These are phyloP conservation scores for Stichopus horrens DNA, from an alignment of 53 echinoderm and acorn worm genomes.

Conservation along the genomic window DNA sequence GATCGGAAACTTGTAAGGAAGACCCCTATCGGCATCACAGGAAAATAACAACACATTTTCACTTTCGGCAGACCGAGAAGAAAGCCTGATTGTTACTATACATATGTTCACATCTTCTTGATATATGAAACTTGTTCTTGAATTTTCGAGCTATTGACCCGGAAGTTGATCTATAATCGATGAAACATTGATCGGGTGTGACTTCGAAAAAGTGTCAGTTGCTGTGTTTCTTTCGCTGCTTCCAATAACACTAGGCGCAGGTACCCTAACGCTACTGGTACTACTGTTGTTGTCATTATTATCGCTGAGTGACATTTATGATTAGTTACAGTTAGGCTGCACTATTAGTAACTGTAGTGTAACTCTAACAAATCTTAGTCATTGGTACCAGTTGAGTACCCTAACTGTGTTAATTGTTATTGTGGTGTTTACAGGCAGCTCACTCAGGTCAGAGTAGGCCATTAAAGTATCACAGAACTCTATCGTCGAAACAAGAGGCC, in stretches of 20 bases:
- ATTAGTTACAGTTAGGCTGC: not conserved
- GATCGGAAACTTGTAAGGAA: not conserved
- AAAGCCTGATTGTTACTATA: not conserved
- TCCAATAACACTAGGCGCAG: conserved; percentile 34
- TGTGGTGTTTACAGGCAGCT: no score
- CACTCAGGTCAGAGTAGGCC: no score
- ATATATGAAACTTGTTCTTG: not conserved
- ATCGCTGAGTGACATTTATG: not conserved
- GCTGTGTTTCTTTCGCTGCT: conserved; percentile 20
- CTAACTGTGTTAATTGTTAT: no score
- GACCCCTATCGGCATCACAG: not conserved
- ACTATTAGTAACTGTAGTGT: not conserved
- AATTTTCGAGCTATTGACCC: conserved; percentile 18
- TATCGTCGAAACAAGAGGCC: no score
- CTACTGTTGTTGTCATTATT: not conserved
- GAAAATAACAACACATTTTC: not conserved
- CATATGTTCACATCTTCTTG: not conserved
- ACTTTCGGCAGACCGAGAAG: not conserved
- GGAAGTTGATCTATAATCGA: conserved; percentile 28
- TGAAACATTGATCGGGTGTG: conserved; percentile 36
- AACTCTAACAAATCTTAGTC: not conserved
- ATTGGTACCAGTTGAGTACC: no score
- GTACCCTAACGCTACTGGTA: conserved; percentile 23
- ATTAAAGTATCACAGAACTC: no score
- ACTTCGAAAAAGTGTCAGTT: conserved; percentile 39